Percentiles rank a stretch among this genome's conserved stretches.
These are phyloP conservation scores for Lagopus leucura DNA, from an alignment of 2,113 vertebrate species.

Conservation along the genomic window DNA sequence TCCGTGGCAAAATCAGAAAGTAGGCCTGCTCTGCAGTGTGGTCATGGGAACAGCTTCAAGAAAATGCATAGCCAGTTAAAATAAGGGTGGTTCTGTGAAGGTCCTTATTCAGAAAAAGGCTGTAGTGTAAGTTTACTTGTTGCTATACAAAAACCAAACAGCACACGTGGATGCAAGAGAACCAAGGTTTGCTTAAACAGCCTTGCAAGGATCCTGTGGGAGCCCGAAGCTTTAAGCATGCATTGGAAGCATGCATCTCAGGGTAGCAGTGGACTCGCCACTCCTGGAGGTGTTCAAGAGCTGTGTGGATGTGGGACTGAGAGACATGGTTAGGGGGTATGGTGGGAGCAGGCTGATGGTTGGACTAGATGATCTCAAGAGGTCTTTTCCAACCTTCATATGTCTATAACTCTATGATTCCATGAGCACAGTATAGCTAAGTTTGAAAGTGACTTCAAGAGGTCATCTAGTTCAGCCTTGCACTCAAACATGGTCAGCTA, in stretches of 20 bases:
- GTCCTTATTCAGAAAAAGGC: not conserved
- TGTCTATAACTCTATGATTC: no score
- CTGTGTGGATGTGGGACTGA: no score
- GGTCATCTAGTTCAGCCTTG: not conserved
- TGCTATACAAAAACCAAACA: no score
- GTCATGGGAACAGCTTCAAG: not conserved
- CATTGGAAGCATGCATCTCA: no score
- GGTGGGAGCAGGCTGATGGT: no score
- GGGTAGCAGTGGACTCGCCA: no score
- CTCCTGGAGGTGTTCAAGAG: no score
- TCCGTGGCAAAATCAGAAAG: not conserved
- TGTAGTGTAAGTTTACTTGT: not conserved
- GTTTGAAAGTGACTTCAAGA: not conserved
- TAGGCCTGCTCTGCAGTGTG: not conserved
- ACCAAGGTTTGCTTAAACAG: not conserved
- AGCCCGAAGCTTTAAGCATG: not conserved
- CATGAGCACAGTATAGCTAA: not conserved
- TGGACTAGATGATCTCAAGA: no score
- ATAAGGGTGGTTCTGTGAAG: not conserved
- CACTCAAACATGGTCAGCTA: not conserved
- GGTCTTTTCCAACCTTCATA: no score
- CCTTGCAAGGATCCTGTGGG: not conserved
- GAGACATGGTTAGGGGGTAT: no score
- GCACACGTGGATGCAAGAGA: not conserved
- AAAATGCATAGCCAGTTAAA: not conserved